Base-by-base conservation (phyloP, 1,140 invertebrate genomes). In the Saccostrea glomerata region DNA sequence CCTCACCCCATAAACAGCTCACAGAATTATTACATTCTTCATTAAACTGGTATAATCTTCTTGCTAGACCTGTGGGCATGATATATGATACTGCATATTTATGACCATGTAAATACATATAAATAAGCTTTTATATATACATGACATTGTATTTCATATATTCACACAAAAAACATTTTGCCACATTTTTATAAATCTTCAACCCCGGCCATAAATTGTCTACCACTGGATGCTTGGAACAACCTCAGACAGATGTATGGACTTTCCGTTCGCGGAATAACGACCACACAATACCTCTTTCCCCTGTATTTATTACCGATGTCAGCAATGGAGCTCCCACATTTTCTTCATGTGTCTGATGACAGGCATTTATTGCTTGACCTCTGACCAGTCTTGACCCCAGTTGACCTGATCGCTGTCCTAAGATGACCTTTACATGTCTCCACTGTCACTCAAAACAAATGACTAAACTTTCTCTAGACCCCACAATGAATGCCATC, bases 291-390 rank as follows among this genome's bases (percentile, higher is more conserved):
- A 63, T 63, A n/a, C 58, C 5, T 6, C 1, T 63, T 17, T 63
- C 15, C 58, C 25, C 25, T 17, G 25, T 77, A 77, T 77, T 77
- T 36, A 77, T 77, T 77, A 13, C 70, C 17, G 2, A 17, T 77
- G 70, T 77, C 70, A 77, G 23, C 23, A 15, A 11, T 12, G 9
- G 15, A 25, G 70, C 23, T 77, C 25, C 70, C 25, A 25, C 70
- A 30, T 30, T 77, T 77, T 77, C 70, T 77, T 77, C 70, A 77
- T 36, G 11, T 77, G 70, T 77, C 70, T 30, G 70, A 36, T 23
- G 25, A 77, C 70, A 77, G 70, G 70, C 70, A 77, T 77, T 77
- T 77, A 77, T 77, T 25, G 70, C 70, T 36, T 77, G 15, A 77
- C 30, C 70, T 77, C 30, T 77, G 70, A 30, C 70, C 70, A 15